Evolutionary conservation across 2,113 vertebrate genomes (phyloP).

Genomic region (Microcebus jonahi): DNA sequence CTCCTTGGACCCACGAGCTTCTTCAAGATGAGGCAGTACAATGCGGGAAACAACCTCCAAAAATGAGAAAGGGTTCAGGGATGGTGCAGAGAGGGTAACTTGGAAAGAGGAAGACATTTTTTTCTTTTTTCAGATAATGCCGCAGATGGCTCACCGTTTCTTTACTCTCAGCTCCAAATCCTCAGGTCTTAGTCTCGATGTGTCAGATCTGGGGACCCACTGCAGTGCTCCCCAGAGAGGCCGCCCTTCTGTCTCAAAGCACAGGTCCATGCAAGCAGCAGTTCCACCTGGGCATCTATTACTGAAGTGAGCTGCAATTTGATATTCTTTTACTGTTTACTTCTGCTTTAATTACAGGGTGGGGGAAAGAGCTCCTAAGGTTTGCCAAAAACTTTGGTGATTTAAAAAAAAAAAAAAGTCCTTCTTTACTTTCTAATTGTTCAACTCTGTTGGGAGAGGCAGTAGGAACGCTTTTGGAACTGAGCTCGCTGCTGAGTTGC

Average conservation of each 20-base stretch:
- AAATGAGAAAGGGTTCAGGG: not conserved
- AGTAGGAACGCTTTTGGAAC: constrained; percentile 6
- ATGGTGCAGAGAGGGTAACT: not conserved
- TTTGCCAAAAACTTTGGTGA: constrained; percentile 51
- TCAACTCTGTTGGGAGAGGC: constrained; percentile 39
- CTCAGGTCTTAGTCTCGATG: not conserved
- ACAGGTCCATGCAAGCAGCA: constrained; percentile 40
- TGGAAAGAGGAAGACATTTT: not conserved
- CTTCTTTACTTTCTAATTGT: constrained; percentile 36
- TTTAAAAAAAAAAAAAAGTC: not conserved
- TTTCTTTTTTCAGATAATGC: not conserved
- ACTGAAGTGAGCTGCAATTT: not conserved
- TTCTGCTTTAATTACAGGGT: constrained; percentile 46
- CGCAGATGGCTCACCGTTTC: constrained; percentile 18
- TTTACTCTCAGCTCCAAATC: not conserved
- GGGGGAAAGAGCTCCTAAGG: constrained; percentile 36
- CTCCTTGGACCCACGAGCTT: not conserved
- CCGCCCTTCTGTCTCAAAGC: constrained; percentile 10
- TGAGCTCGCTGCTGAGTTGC: constrained; percentile 50
- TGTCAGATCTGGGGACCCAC: not conserved
- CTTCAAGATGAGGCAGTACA: not conserved
- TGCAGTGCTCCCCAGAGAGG: not conserved
- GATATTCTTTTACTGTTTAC: constrained; percentile 55
- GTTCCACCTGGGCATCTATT: constrained; percentile 22
- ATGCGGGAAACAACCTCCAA: not conserved